Evolutionary conservation across 2,797 vertebrate species (phyloP).

Genomic region (Psittacula echo): DNA sequence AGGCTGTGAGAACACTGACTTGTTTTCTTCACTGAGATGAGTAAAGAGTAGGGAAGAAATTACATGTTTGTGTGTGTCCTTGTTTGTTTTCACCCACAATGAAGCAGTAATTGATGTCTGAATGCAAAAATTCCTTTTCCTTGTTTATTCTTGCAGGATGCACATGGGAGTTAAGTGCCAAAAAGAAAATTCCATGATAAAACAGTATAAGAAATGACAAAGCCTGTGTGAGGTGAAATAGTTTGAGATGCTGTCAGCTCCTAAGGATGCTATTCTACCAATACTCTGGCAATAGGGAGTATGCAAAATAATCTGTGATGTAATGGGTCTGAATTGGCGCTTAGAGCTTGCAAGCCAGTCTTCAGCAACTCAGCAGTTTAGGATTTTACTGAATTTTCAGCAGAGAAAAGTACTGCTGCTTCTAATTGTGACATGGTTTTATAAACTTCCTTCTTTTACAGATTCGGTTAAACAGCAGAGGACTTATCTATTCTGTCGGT

Average conservation of each 20-base stretch:
- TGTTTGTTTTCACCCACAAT: not conserved
- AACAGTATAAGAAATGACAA: not conserved
- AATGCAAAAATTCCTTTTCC: not conserved
- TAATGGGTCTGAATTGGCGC: not conserved
- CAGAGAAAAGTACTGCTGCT: not conserved
- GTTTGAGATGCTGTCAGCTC: not conserved
- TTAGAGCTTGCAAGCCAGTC: not conserved
- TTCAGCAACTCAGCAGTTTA: not conserved
- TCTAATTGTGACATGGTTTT: constrained; percentile 25
- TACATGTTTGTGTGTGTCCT: not conserved
- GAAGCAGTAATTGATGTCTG: not conserved
- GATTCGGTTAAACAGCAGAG: constrained; percentile 95
- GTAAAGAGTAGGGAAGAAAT: not conserved
- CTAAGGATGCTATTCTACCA: not conserved
- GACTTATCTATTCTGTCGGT: constrained; percentile 96
- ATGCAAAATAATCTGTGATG: not conserved
- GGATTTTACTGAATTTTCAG: not conserved
- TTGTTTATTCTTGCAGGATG: not conserved
- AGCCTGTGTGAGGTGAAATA: fast-evolving
- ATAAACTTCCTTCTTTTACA: constrained; percentile 72
- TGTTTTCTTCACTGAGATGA: not conserved
- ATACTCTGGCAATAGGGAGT: not conserved
- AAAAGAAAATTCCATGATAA: not conserved
- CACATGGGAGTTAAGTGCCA: not conserved
- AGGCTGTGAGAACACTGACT: not conserved